Base-by-base conservation (phyloP, 2,113 vertebrate genomes). In the Ceuthmochares aereus region DNA sequence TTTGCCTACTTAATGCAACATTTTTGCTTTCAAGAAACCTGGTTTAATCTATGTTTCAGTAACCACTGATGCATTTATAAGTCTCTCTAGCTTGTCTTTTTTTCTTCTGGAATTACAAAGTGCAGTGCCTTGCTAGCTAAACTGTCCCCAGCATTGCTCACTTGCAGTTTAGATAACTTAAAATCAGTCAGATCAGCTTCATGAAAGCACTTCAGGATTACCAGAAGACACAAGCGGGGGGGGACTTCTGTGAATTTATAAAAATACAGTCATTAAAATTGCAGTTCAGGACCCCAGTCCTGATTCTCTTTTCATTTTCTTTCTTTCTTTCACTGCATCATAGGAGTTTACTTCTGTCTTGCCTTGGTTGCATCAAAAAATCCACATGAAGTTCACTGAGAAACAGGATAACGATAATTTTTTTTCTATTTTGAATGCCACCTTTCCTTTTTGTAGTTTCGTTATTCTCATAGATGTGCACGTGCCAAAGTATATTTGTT, bases 191-290 rank as follows among this genome's bases (percentile, higher is more conserved):
- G 29, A 52, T 29, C 10, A 59, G n/a, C 40, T 86, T 85, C 64
- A 42, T 1, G 2, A 91, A 52, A 8, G 62, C 15, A 30, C 29
- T 88, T 91, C 36, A 59, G 47, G 52, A 66, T 91, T 83, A 47
- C 59, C 18, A 59, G 68, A 89, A 91, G 32, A 90, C 37, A 84
- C 36, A 82, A 40, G 47, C 15, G 20, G 10, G 22, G 26, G 49
- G 23, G 43, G 21, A 70, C 16, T 15, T 52, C 73, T 42, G 84
- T 63, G 60, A 64, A 85, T 87, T 94, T 89, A 45, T 82, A 73
- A 89, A 87, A 89, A 49, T 70, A 21, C 9, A 63, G 23, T 42
- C 12, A 83, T 93, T 88, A 95, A 94, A 91, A 62, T 23, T 79
- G 45, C 15, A 52, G 26, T 91, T 86, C 40, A 68, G 34, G 37